Percentiles rank a stretch among this genome's conserved stretches.
Conservation (phyloP, 2,113 vertebrate genomes). For the Myocastor coypus region DNA sequence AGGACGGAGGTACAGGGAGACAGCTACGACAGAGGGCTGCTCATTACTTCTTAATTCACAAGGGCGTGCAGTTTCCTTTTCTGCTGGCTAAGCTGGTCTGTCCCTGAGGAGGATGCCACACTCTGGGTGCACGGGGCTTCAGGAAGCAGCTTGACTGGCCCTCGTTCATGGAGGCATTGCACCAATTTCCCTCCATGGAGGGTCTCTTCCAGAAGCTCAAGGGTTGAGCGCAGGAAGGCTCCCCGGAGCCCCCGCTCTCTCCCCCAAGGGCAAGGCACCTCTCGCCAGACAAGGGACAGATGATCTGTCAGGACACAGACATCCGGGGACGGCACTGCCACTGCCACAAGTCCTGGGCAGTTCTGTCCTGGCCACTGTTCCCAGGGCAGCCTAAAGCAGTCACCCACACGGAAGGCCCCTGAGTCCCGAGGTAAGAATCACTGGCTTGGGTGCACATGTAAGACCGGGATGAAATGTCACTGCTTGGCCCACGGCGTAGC, state of each 20-base stretch:
- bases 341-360: not conserved
- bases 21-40: not conserved
- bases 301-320: not conserved
- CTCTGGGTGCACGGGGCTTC: rapidly evolving
- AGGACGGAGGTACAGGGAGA: not conserved
- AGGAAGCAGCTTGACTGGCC: not conserved
- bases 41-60: not conserved
- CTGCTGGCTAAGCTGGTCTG: rapidly evolving
- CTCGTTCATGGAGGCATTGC: rapidly evolving
- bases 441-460: not conserved
- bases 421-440: not conserved
- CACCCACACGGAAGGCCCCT: not conserved
- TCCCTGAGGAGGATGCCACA: rapidly evolving
- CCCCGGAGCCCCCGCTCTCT: not conserved
- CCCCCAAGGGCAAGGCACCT: not conserved
- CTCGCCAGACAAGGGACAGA: not conserved
- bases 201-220: not conserved
- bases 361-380: not conserved
- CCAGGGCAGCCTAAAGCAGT: not conserved
- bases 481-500: rapidly evolving
- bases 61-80: not conserved
- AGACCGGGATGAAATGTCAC: not conserved
- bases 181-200: not conserved
- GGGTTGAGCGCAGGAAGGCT: too few species aligned
- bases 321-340: not conserved